Base-by-base conservation (phyloP, 2,888 invertebrate genomes). In the Erynnis tages region DNA sequence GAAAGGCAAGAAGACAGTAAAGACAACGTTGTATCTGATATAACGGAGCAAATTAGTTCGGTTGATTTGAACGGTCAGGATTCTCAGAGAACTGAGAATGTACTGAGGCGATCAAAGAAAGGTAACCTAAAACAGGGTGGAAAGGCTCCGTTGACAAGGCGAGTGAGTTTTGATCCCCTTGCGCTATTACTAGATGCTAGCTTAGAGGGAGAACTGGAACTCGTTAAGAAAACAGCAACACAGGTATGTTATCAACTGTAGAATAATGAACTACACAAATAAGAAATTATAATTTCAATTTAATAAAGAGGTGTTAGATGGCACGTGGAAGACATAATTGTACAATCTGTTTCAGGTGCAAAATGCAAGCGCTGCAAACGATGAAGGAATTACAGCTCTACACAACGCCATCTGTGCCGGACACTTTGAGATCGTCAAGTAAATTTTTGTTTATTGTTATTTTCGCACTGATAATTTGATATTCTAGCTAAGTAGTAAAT, bases 331-430 rank as follows among this genome's bases (percentile, higher is more conserved):
- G n/a, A n/a, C n/a, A n/a, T n/a, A n/a, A n/a, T n/a, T n/a, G 1
- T 34, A 34, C 35, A 30, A 16, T 13, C 27, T n/a, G 11, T 71
- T 77, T 11, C 71, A 93, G 92, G 95, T 98, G 61, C 92, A 96
- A 63, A 97, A 99, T 90, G 97, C 98, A 29, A 98, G 98, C 81
- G 97, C 97, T 49, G 97, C 98, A 54, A 99, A 99, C 79, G 99
- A 99, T 82, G 99, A 99, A 86, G 99, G 99, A 48, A 99, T 99
- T 73, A 99, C 99, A 0, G 99, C 99, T 30, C 92, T 99, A 54
- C 99, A 99, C 90, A 99, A 99, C 84, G 98, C 99, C 66, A 99
- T 99, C 73, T 99, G 99, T 82, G 99, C 99, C 1, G 99, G 99
- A 11, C 99, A 99, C 89, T 93, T 97, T 72, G 98, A 99, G 76